A percentile compares a stretch with the other conserved stretches of the same genome.
These are phyloP conservation scores for Acleris literana DNA, from an alignment of 2,888 invertebrate genomes.

Conservation along the genomic window DNA sequence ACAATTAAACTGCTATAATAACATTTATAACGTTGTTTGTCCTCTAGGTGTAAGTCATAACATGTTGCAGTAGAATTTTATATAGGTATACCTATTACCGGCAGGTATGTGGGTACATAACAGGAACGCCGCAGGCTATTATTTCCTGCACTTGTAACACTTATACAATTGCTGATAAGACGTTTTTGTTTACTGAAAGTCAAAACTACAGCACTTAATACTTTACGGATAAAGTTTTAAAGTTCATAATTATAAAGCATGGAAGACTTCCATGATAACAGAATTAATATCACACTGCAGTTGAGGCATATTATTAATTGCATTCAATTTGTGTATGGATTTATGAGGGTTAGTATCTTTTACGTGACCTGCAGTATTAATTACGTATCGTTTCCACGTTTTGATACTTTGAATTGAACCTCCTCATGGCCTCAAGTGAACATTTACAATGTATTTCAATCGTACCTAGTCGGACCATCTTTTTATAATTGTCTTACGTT, in stretches of 20 bases:
- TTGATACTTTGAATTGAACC: neutral
- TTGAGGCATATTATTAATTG: constrained; percentile 18
- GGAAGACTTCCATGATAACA: neutral
- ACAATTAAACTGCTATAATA: too few relatives aligned
- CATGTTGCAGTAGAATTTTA: too few relatives aligned
- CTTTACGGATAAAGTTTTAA: constrained; percentile 4
- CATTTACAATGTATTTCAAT: too few relatives aligned
- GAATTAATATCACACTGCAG: constrained; percentile 1
- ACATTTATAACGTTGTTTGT: too few relatives aligned
- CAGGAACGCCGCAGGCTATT: constrained; percentile 5
- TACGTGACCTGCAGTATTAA: constrained; percentile 1
- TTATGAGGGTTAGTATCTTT: constrained; percentile 8
- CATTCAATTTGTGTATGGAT: constrained; percentile 17
- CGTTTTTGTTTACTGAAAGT: constrained; percentile 22
- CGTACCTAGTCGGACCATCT: too few relatives aligned
- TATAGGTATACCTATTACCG: too few relatives aligned
- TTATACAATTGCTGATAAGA: constrained; percentile 26
- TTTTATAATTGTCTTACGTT: too few relatives aligned
- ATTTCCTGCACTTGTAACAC: constrained; percentile 27
- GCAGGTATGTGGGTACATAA: neutral
- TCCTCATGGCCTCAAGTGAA: neutral
- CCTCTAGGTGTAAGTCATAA: too few relatives aligned
- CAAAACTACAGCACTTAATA: constrained; percentile 3
- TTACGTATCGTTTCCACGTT: constrained; percentile 11
- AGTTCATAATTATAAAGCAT: neutral